Conservation (phyloP, 2,797 vertebrate genomes). For the Cephalopachus bancanus region DNA sequence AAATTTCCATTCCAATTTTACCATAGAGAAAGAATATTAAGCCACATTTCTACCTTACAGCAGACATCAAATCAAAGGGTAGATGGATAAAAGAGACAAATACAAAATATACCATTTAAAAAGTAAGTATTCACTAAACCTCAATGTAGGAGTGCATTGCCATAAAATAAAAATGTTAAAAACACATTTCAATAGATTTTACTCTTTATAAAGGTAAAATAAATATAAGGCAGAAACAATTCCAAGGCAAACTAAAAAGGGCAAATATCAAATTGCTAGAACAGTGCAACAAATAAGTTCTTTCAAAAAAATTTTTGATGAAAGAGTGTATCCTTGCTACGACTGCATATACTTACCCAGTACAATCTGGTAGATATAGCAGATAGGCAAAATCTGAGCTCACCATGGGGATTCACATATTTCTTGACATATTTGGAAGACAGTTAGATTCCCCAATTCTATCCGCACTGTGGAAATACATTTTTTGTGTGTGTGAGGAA, state of each 20-base stretch:
- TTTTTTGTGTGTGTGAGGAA: fast-evolving
- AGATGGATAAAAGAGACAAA: neutral
- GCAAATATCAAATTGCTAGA: neutral
- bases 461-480: neutral
- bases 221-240: neutral
- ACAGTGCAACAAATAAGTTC: neutral
- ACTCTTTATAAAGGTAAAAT: slow-evolving; percentile 16
- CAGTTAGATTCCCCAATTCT: neutral
- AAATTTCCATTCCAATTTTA: neutral
- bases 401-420: neutral
- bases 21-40: neutral
- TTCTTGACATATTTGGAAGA: neutral
- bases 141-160: neutral
- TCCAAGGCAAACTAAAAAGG: neutral
- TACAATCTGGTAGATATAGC: neutral
- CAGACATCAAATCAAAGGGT: neutral
- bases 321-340: neutral
- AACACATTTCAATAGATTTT: neutral
- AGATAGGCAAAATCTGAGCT: fast-evolving
- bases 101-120: neutral
- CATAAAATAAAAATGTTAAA: neutral
- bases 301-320: neutral
- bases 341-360: neutral
- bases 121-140: neutral
- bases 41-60: neutral